A percentile compares a stretch with the other conserved stretches of the same genome.
Evolutionary conservation across 1,140 invertebrate species (phyloP).

Genomic region (Camponotus vicinus): DNA sequence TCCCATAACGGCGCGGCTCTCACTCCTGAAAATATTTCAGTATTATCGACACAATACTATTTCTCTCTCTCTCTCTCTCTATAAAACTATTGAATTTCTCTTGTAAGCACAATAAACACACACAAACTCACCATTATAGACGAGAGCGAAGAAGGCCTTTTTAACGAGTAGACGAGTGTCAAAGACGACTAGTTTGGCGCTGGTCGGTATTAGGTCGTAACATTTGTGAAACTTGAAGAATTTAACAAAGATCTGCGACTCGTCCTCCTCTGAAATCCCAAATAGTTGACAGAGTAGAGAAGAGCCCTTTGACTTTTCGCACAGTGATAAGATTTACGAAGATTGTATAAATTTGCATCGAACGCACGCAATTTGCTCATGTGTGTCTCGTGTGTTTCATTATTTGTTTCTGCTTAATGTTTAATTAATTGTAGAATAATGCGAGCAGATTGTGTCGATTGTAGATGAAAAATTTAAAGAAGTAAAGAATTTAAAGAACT

Average conservation of each 20-base stretch:
- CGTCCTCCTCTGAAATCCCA: slow-evolving; percentile 96
- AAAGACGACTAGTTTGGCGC: slow-evolving; percentile 99
- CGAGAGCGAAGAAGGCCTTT: slow-evolving; percentile 99
- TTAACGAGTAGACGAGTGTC: slow-evolving; percentile 99
- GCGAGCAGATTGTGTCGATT: neutral
- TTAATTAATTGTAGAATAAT: neutral
- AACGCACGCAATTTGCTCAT: neutral
- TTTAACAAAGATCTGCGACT: slow-evolving; percentile 98
- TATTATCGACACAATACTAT: neutral
- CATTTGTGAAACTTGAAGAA: slow-evolving; percentile 99
- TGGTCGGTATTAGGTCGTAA: slow-evolving; percentile 99
- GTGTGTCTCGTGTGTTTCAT: neutral
- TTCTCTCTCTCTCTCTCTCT: neutral
- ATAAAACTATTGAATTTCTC: neutral
- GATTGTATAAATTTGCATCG: neutral
- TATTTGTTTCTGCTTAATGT: neutral
- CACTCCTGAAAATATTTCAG: slow-evolving; percentile 89
- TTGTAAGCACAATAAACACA: neutral
- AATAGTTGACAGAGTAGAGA: slow-evolving; percentile 82
- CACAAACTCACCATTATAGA: slow-evolving; percentile 95
- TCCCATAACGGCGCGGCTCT: slow-evolving; percentile 99
- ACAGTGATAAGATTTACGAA: too few species aligned
- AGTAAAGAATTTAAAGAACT: too few species aligned
- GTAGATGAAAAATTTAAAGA: too few species aligned
- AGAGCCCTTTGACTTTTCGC: slow-evolving; percentile 78